phyloP scores from a whole-genome alignment of 2,113 vertebrate genomes.

The Steatornis caripensis region DNA sequence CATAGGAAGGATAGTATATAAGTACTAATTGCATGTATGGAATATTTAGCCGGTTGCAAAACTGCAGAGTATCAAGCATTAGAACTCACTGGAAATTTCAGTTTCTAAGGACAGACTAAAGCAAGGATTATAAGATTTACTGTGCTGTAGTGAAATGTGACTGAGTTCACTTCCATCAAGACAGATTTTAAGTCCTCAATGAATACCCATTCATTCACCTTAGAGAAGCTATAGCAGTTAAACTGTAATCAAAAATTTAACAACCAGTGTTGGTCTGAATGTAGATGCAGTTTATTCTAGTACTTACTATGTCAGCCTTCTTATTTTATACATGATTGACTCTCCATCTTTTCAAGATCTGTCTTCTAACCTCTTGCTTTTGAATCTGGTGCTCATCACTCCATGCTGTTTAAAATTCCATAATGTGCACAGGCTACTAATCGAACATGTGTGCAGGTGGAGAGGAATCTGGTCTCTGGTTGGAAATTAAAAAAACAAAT shows the following conservation, averaged over 20 bases:
- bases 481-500: not conserved
- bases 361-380: not conserved
- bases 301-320: not conserved
- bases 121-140: not conserved
- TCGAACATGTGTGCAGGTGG: not conserved
- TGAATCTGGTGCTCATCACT: not conserved
- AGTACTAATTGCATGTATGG: too few relatives aligned
- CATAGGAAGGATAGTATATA: not conserved
- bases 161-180: not conserved
- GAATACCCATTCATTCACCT: not conserved
- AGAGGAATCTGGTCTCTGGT: not conserved
- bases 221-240: rapidly evolving
- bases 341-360: not conserved
- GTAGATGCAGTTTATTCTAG: not conserved
- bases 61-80: not conserved
- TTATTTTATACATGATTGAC: not conserved
- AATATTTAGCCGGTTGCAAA: not conserved
- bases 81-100: not conserved
- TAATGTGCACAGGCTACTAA: not conserved
- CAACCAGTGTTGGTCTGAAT: not conserved
- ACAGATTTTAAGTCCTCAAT: not conserved
- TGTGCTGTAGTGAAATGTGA: not conserved
- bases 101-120: not conserved
- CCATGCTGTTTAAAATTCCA: not conserved
- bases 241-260: not conserved